These are phyloP conservation scores for Microdon myrmicae DNA, from an alignment of 2,888 invertebrate genomes.

Conservation along the genomic window DNA sequence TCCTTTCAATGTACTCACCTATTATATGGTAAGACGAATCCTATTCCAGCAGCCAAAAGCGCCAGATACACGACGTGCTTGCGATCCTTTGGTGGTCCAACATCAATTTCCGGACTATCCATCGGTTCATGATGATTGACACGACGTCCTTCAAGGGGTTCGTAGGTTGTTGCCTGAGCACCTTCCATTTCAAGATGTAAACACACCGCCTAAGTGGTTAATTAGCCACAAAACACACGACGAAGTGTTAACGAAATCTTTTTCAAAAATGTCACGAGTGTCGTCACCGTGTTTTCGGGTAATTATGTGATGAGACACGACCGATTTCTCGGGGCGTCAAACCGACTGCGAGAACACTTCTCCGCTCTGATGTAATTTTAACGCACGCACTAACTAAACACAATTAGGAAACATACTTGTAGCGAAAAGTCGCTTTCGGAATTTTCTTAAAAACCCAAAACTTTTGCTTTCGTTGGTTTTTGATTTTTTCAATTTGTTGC, in stretches of 20 bases:
- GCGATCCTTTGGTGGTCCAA: constrained; percentile 65
- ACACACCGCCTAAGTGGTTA: no score
- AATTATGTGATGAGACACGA: not conserved
- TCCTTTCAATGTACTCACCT: constrained; percentile 70
- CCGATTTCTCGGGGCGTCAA: constrained; percentile 8
- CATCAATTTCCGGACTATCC: constrained; percentile 65
- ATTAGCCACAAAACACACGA: no score
- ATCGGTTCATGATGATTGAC: constrained; percentile 58
- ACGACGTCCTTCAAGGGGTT: constrained; percentile 63
- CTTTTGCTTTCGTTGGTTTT: constrained; percentile 5
- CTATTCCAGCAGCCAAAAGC: constrained; percentile 85
- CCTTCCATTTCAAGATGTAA: constrained; percentile 56
- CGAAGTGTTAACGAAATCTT: no score
- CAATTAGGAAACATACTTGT: constrained; percentile 36
- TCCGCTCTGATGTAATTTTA: constrained; percentile 46
- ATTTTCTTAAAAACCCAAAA: not conserved
- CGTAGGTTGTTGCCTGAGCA: constrained; percentile 64
- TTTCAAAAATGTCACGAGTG: no score
- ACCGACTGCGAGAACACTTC: constrained; percentile 3
- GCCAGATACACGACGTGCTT: constrained; percentile 65
- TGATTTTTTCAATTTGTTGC: constrained; percentile 5
- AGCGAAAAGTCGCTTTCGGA: constrained; percentile 17
- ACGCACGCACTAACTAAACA: constrained; percentile 32
- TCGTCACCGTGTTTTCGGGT: constrained; percentile 26
- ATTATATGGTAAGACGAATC: constrained; percentile 91